These are phyloP conservation scores for Sylvilagus bachmani DNA, from an alignment of 2,113 vertebrate genomes.

Conservation along the genomic window DNA sequence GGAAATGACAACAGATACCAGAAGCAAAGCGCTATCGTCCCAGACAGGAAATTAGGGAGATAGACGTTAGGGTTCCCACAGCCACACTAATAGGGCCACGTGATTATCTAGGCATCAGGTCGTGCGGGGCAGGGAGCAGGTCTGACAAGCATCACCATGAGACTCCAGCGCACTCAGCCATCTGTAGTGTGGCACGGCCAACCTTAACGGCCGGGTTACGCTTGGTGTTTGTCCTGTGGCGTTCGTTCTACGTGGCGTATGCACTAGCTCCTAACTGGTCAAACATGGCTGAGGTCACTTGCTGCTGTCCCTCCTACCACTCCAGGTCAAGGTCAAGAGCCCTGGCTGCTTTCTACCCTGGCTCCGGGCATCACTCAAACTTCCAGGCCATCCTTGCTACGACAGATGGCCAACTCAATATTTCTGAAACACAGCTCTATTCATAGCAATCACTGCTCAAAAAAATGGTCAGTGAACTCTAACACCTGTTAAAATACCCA, in stretches of 20 bases:
- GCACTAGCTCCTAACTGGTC: slow-evolving; percentile 39
- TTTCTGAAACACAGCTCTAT: slow-evolving; percentile 1
- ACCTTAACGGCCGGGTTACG: slow-evolving; percentile 15
- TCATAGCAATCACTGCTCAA: not conserved
- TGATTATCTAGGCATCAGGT: slow-evolving; percentile 71
- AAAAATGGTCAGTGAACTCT: not conserved
- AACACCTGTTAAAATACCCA: not conserved
- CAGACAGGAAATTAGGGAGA: slow-evolving; percentile 65
- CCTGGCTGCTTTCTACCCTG: not conserved
- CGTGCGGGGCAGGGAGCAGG: slow-evolving; percentile 10
- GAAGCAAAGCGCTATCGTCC: slow-evolving; percentile 41
- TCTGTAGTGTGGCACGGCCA: slow-evolving; percentile 65
- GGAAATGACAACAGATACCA: slow-evolving; percentile 48
- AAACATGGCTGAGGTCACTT: not conserved
- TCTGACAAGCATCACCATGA: slow-evolving; percentile 9
- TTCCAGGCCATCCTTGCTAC: not conserved
- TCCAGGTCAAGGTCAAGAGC: not conserved
- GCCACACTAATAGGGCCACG: slow-evolving; percentile 51
- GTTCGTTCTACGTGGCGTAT: slow-evolving; percentile 54
- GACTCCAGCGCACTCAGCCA: slow-evolving; percentile 69
- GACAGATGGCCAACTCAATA: not conserved
- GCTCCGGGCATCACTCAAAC: not conserved
- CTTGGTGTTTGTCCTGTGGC: slow-evolving; percentile 8
- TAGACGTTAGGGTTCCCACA: slow-evolving; percentile 62
- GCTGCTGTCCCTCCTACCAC: not conserved